A percentile compares a stretch with the other conserved stretches of the same genome.
Evolutionary conservation across 2,888 invertebrate genomes (phyloP).

Genomic region (Melanostoma scalare): DNA sequence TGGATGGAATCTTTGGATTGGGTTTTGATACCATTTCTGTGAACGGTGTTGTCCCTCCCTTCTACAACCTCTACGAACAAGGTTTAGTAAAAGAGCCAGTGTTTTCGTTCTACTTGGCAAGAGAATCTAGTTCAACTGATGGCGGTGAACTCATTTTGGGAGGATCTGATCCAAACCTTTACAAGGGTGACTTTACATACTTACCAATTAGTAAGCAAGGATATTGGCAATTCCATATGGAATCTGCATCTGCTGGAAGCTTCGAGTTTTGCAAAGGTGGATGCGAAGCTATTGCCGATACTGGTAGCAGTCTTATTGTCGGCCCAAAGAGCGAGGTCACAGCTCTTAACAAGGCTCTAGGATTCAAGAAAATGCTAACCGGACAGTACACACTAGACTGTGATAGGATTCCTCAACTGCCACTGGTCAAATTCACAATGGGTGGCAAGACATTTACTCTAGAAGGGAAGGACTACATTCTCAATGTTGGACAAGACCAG

Average conservation of each 20-base stretch:
- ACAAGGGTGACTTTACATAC: constrained; percentile 93
- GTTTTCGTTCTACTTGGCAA: constrained; percentile 97
- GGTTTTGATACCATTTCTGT: constrained; percentile 95
- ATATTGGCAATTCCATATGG: constrained; percentile 99
- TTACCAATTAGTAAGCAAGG: constrained; percentile 91
- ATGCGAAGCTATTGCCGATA: constrained; percentile 97
- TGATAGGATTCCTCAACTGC: constrained; percentile 88
- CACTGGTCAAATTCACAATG: constrained; percentile 89
- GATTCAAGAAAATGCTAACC: constrained; percentile 90
- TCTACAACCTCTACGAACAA: constrained; percentile 95
- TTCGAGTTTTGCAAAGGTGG: constrained; percentile 88
- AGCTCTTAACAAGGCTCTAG: constrained; percentile 91
- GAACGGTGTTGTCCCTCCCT: constrained; percentile 94
- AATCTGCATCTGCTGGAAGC: constrained; percentile 85
- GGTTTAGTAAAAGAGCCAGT: constrained; percentile 87
- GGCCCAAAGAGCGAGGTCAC: constrained; percentile 92
- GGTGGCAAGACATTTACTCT: constrained; percentile 90
- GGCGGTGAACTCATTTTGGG: constrained; percentile 97
- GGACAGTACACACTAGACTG: constrained; percentile 95
- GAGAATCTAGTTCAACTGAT: constrained; percentile 87
- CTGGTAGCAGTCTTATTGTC: constrained; percentile 97
- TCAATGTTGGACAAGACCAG: constrained; percentile 94
- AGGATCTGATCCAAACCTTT: constrained; percentile 96
- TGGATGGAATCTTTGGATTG: constrained; percentile 99
- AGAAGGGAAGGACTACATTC: constrained; percentile 92